Evolutionary conservation across 2,797 vertebrate species (phyloP).

Genomic region (Taenioides sp.): DNA sequence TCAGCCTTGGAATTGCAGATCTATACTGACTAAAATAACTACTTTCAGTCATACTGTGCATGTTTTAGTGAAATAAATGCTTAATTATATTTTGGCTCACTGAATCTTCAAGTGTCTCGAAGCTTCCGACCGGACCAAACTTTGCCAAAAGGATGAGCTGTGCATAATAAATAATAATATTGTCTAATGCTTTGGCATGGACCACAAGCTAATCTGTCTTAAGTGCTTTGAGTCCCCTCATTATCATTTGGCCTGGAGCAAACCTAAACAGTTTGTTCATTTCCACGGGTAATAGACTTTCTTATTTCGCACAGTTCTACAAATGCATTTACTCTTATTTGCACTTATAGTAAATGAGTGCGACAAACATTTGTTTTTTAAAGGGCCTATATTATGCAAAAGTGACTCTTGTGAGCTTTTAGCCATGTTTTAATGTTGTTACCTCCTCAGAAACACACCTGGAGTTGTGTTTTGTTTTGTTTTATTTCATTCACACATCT

Average conservation of each 20-base stretch:
- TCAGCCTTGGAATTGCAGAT: no score
- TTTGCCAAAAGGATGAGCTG: not conserved
- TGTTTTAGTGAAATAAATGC: not conserved
- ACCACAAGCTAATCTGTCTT: slow-evolving; percentile 1
- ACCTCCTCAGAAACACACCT: no score
- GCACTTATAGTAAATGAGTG: not conserved
- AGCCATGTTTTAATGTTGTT: no score
- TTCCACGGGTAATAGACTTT: not conserved
- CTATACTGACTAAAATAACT: no score
- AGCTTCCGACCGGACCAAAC: not conserved
- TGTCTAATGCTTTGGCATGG: slow-evolving; percentile 3
- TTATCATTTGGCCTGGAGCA: not conserved
- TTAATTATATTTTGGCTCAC: not conserved
- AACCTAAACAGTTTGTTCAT: slow-evolving; percentile 7
- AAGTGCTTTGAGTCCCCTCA: slow-evolving; percentile 8
- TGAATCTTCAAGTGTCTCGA: not conserved
- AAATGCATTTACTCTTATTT: not conserved
- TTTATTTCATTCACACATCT: no score
- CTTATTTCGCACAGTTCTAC: not conserved
- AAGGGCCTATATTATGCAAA: no score
- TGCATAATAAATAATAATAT: slow-evolving; percentile 3
- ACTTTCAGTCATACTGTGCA: no score
- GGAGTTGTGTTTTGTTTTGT: no score
- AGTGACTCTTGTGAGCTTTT: no score
- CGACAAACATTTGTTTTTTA: not conserved